A percentile compares a stretch with the other conserved stretches of the same genome.
These are phyloP conservation scores for Pachypsylla venusta DNA, from an alignment of 1,140 invertebrate genomes.

Conservation along the genomic window DNA sequence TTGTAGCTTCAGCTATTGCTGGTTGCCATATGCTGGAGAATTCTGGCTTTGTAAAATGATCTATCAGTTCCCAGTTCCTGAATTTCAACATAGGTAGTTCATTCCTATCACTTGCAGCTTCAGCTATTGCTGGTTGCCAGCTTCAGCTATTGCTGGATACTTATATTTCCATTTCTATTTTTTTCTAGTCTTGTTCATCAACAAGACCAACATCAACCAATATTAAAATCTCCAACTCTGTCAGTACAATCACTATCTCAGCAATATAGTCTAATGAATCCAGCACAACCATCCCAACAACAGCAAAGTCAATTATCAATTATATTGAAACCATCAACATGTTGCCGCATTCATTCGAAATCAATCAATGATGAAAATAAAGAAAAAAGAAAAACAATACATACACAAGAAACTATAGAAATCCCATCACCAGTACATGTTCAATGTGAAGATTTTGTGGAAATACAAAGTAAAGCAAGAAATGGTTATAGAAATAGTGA, in stretches of 20 bases:
- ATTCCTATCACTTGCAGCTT: no score
- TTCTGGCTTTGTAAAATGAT: no score
- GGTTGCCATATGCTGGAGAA: no score
- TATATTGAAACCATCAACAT: not conserved
- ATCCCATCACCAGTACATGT: not conserved
- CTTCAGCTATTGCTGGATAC: no score
- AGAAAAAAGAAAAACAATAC: not conserved
- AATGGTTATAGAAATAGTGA: no score
- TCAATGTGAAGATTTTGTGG: no score
- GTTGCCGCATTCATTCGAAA: slow-evolving; percentile 2
- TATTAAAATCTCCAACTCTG: not conserved
- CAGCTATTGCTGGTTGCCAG: no score
- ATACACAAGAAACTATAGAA: not conserved
- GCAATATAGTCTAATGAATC: not conserved
- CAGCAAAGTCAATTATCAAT: not conserved
- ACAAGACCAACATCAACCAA: not conserved
- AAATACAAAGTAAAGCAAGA: no score
- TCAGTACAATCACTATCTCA: not conserved
- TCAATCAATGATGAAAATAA: not conserved
- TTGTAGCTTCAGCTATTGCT: no score
- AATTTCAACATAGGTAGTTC: no score
- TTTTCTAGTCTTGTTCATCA: not conserved
- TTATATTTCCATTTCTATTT: no score
- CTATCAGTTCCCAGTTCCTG: no score
- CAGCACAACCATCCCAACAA: not conserved